phyloP scores from a whole-genome alignment of 2,888 invertebrate species.

The Deilephila elpenor region DNA sequence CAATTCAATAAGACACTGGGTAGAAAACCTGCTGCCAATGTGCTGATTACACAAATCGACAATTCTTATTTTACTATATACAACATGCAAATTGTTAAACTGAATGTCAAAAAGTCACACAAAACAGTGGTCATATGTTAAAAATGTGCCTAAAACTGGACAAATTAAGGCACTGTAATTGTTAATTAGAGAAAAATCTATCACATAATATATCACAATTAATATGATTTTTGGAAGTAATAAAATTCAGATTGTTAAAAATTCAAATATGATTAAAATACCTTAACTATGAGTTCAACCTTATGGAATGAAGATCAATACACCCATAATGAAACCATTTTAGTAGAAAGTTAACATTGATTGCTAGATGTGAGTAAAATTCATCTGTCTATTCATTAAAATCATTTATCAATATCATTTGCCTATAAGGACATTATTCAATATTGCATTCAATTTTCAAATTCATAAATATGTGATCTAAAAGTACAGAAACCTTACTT shows the following conservation, averaged over 20 bases:
- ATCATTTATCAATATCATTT: neutral
- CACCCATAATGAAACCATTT: slow-evolving; percentile 11
- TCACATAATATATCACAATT: slow-evolving; percentile 19
- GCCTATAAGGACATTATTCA: no score
- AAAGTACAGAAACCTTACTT: no score
- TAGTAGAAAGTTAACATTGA: neutral
- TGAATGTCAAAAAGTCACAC: slow-evolving; percentile 19
- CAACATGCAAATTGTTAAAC: slow-evolving; percentile 44
- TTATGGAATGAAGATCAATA: slow-evolving; percentile 66
- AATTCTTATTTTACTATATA: slow-evolving; percentile 46
- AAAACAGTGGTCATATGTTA: slow-evolving; percentile 38
- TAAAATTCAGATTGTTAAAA: slow-evolving; percentile 33
- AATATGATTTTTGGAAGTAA: slow-evolving; percentile 24
- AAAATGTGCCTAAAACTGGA: slow-evolving; percentile 7
- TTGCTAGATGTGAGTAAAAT: neutral
- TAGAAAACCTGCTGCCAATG: slow-evolving; percentile 49
- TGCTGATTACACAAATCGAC: slow-evolving; percentile 35
- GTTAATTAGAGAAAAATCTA: slow-evolving; percentile 23
- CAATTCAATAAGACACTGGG: slow-evolving; percentile 39
- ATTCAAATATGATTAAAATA: slow-evolving; percentile 30
- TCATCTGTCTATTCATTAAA: neutral
- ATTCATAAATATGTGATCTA: no score
- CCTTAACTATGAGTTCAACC: slow-evolving; percentile 1
- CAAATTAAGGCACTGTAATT: slow-evolving; percentile 30
- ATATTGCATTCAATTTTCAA: no score